Conservation (phyloP, 2,113 vertebrate genomes). For the Oreochromis niloticus region DNA sequence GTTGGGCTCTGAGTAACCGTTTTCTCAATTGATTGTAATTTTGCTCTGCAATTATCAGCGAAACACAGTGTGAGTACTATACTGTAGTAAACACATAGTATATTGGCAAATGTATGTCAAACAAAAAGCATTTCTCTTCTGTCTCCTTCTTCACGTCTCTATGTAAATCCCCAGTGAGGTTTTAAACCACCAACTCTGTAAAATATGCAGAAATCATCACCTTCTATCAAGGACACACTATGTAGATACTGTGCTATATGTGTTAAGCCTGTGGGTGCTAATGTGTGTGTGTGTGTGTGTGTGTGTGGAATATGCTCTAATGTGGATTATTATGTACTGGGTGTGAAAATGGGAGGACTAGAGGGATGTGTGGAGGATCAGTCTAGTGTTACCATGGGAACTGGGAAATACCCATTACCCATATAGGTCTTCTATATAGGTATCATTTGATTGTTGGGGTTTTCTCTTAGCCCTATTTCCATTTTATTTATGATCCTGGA, state of each 20-base stretch:
- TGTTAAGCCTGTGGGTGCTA: neutral
- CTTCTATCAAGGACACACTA: neutral
- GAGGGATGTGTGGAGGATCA: neutral
- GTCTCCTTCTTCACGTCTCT: neutral
- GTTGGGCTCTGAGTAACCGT: neutral
- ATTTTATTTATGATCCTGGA: neutral
- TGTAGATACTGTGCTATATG: neutral
- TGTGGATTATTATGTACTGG: constrained; percentile 12
- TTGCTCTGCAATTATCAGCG: neutral
- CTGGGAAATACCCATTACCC: constrained; percentile 63
- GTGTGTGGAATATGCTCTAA: neutral
- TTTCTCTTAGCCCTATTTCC: neutral
- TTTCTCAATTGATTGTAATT: neutral
- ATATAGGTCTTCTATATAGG: constrained; percentile 20
- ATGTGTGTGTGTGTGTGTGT: neutral
- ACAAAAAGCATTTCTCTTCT: neutral
- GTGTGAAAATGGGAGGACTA: constrained; percentile 19
- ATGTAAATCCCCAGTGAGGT: neutral
- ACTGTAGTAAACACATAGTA: neutral
- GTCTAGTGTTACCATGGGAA: constrained; percentile 72
- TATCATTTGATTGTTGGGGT: neutral
- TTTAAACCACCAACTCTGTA: neutral
- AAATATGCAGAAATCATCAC: neutral
- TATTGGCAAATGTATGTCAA: neutral
- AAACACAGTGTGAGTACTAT: neutral